Evolutionary conservation across 2,888 invertebrate genomes (phyloP).

Genomic region (Trimorus sp.): DNA sequence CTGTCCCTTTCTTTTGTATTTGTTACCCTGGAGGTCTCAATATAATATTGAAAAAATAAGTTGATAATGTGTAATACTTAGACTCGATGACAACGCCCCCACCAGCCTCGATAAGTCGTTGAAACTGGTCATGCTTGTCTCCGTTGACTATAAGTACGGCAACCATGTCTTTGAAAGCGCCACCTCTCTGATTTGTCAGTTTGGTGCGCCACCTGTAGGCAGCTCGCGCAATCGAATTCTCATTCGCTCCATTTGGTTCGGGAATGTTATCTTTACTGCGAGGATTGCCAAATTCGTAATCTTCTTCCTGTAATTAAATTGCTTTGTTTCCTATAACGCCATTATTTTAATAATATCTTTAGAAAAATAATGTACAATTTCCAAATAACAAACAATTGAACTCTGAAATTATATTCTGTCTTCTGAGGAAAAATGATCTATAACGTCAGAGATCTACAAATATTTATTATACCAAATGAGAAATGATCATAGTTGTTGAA

Average conservation of each 20-base stretch:
- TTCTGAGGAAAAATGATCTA: too few relatives aligned
- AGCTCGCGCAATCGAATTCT: constrained; percentile 83
- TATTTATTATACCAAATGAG: too few relatives aligned
- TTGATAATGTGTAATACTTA: constrained; percentile 78
- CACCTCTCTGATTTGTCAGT: constrained; percentile 76
- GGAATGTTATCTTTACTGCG: constrained; percentile 83
- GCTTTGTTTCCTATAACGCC: too few relatives aligned
- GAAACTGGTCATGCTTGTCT: constrained; percentile 85
- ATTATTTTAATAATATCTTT: too few relatives aligned
- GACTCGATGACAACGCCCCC: constrained; percentile 87
- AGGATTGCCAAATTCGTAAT: constrained; percentile 93
- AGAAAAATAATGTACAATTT: too few relatives aligned
- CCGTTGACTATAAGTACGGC: constrained; percentile 85
- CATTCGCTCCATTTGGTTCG: constrained; percentile 80
- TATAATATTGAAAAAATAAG: constrained; percentile 29
- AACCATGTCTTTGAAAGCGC: constrained; percentile 82
- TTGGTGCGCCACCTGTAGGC: constrained; percentile 88
- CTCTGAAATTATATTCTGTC: too few relatives aligned
- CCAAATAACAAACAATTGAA: too few relatives aligned
- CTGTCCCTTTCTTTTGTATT: too few relatives aligned
- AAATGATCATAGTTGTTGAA: too few relatives aligned
- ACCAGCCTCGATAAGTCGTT: constrained; percentile 89
- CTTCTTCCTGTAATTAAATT: constrained; percentile 86
- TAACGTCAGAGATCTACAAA: too few relatives aligned
- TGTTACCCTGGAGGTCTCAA: too few relatives aligned